Evolutionary conservation across 2,797 vertebrate species (phyloP).

Genomic region (Semaprochilodus insignis): DNA sequence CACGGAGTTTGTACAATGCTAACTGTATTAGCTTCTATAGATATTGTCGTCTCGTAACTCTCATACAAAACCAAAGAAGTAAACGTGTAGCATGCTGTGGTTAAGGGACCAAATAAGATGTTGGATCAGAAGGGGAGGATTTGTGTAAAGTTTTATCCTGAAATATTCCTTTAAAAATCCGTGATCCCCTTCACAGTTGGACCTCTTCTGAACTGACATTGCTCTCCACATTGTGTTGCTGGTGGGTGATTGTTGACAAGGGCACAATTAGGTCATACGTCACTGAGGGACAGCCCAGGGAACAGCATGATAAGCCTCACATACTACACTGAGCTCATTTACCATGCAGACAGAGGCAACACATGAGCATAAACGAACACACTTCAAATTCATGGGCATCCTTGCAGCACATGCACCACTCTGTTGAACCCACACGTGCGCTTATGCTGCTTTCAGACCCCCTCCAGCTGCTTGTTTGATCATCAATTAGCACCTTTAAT

Average conservation of each 20-base stretch:
- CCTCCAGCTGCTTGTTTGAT: constrained; percentile 20
- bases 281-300: not conserved
- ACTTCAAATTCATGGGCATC: not conserved
- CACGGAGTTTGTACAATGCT: no score
- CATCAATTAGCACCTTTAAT: constrained; percentile 22
- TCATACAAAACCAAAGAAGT: no score
- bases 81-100: no score
- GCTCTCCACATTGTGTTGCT: constrained; percentile 44
- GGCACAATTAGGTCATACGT: not conserved
- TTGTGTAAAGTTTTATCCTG: not conserved
- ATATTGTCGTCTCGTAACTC: no score
- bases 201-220: constrained; percentile 69
- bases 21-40: no score
- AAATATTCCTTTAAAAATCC: constrained; percentile 63
- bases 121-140: no score
- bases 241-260: constrained; percentile 43
- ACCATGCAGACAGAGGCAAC: not conserved
- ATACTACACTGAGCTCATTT: constrained; percentile 25
- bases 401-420: not conserved
- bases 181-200: constrained; percentile 59
- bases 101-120: no score
- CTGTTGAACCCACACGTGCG: not conserved
- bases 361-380: not conserved
- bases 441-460: not conserved
- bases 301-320: not conserved